phyloP scores from a whole-genome alignment of 92 coral and sea anemone genomes.

The Phenganax stokvisi region DNA sequence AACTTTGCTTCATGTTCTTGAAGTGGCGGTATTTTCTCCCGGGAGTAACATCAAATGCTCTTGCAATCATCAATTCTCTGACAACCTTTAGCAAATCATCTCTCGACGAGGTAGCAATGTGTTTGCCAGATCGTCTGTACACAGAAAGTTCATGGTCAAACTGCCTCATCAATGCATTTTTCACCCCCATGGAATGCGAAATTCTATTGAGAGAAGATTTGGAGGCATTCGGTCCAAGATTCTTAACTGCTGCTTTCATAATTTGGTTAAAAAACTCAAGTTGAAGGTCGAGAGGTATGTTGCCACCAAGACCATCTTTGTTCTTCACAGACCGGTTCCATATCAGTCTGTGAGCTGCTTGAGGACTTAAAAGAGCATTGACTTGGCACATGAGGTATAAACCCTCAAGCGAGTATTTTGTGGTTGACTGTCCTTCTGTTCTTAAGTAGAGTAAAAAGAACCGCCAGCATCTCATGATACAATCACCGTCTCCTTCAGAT shows the following conservation, averaged over 20 bases:
- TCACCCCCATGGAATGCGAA: constrained; percentile 20
- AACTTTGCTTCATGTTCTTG: constrained; percentile 44
- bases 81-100: constrained; percentile 20
- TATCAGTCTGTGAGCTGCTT: constrained; percentile 29
- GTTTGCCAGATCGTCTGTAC: constrained; percentile 17
- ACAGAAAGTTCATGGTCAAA: constrained; percentile 33
- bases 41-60: constrained; percentile 54
- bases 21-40: constrained; percentile 54
- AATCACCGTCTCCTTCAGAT: not conserved
- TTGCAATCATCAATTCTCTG: constrained; percentile 52
- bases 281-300: constrained; percentile 59
- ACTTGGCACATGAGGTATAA: not conserved
- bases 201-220: constrained; percentile 48
- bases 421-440: not conserved
- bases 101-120: constrained; percentile 24
- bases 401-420: not conserved
- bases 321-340: constrained; percentile 62
- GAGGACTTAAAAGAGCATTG: not conserved
- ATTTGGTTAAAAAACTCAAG: constrained; percentile 59
- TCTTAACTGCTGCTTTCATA: constrained; percentile 53
- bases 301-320: constrained; percentile 57
- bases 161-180: constrained; percentile 39
- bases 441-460: not conserved
- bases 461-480: constrained; percentile 3
- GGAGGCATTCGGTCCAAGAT: constrained; percentile 54